These are phyloP conservation scores for Habropoda laboriosa DNA, from an alignment of 1,140 invertebrate genomes.

Conservation along the genomic window DNA sequence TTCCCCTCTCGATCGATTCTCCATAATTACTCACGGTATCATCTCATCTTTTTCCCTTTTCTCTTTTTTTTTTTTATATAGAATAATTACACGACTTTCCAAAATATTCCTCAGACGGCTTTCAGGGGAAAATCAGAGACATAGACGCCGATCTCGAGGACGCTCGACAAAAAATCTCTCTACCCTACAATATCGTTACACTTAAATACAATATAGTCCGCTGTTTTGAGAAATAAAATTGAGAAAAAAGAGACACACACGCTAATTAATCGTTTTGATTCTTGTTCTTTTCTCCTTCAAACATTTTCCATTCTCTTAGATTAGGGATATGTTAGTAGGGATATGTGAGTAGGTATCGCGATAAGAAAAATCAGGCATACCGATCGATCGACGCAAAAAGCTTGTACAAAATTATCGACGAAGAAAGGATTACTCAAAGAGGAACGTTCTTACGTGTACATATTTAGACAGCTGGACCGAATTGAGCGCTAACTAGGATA, in stretches of 20 bases:
- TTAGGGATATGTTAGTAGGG: slow-evolving; percentile 36
- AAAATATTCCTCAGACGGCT: background rate
- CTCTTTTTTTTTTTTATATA: too few relatives aligned
- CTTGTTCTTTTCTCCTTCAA: background rate
- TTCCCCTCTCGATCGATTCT: too few relatives aligned
- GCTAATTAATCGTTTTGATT: too few relatives aligned
- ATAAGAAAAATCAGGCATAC: background rate
- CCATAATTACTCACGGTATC: background rate
- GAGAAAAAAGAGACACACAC: too few relatives aligned
- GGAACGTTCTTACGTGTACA: background rate
- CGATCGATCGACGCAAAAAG: background rate
- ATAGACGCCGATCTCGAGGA: slow-evolving; percentile 8
- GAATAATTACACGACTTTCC: background rate
- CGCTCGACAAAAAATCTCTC: background rate
- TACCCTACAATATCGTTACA: background rate
- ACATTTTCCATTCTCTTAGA: background rate
- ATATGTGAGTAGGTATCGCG: slow-evolving; percentile 32
- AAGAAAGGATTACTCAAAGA: background rate
- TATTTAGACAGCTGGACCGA: slow-evolving; percentile 1
- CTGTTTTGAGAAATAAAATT: too few relatives aligned
- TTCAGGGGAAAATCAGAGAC: slow-evolving; percentile 4
- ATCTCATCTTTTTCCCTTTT: background rate
- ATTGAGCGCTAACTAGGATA: slow-evolving; percentile 4
- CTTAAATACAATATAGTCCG: background rate
- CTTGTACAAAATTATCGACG: background rate